Percentiles rank a stretch among this genome's conserved stretches.
These are phyloP conservation scores for Cichladusa arquata DNA, from an alignment of 2,113 vertebrate species.

Conservation along the genomic window DNA sequence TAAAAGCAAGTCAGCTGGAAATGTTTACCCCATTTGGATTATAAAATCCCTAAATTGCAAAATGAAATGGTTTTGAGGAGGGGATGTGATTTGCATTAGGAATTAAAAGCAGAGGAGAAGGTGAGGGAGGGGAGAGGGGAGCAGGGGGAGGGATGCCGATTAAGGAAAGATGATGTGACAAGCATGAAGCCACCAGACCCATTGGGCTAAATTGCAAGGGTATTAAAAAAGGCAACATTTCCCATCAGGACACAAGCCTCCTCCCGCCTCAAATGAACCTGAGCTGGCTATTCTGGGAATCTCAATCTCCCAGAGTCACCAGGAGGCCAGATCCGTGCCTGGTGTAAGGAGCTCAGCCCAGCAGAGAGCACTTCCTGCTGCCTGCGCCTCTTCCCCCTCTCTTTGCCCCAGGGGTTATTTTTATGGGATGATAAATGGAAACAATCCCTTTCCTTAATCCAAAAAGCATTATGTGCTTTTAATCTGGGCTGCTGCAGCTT, in stretches of 20 bases:
- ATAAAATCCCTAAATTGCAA: neutral
- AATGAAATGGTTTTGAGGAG: slow-evolving; percentile 35
- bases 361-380: neutral
- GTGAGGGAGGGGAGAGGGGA: neutral
- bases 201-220: slow-evolving; percentile 24
- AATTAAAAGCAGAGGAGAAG: slow-evolving; percentile 14
- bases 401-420: neutral
- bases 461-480: slow-evolving; percentile 26
- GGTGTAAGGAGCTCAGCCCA: neutral
- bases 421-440: neutral
- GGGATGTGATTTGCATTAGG: slow-evolving; percentile 51
- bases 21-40: neutral
- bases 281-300: slow-evolving; percentile 25
- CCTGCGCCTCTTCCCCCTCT: neutral
- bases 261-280: slow-evolving; percentile 44
- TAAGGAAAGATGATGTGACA: slow-evolving; percentile 36
- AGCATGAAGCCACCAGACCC: slow-evolving; percentile 7
- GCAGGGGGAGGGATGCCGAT: neutral
- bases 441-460: slow-evolving; percentile 38
- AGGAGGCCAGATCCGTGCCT: neutral
- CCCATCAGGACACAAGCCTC: neutral
- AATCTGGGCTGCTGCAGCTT: neutral
- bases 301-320: neutral
- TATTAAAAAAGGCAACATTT: slow-evolving; percentile 41
- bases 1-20: neutral